Conservation (phyloP, 2,888 invertebrate genomes). For the Anaspis maculata region DNA sequence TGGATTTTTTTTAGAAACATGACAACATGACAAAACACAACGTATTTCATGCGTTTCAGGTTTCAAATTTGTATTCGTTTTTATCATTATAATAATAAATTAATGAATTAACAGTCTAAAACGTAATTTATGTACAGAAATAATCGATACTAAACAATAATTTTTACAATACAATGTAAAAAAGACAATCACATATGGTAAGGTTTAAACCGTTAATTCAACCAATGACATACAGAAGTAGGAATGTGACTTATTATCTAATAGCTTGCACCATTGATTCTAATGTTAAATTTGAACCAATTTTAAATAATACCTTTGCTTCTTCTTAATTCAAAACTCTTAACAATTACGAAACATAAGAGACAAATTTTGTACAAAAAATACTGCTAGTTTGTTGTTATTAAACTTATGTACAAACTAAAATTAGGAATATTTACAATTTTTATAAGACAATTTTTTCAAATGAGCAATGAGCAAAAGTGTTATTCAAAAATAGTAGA, state of each 20-base stretch:
- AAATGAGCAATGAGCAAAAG: slow-evolving; percentile 17
- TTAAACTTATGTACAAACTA: slow-evolving; percentile 21
- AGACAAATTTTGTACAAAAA: slow-evolving; percentile 32
- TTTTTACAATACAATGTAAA: too few relatives aligned
- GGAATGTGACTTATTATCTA: slow-evolving; percentile 33
- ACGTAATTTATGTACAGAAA: not conserved
- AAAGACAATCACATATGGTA: slow-evolving; percentile 10
- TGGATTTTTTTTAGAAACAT: slow-evolving; percentile 12
- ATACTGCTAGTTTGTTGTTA: slow-evolving; percentile 27
- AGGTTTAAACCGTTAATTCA: slow-evolving; percentile 21
- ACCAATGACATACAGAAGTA: slow-evolving; percentile 27
- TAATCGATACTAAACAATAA: slow-evolving; percentile 3
- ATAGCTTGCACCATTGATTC: slow-evolving; percentile 40
- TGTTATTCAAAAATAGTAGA: slow-evolving; percentile 21
- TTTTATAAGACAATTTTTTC: slow-evolving; percentile 16
- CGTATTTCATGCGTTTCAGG: slow-evolving; percentile 8
- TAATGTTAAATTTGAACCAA: slow-evolving; percentile 19
- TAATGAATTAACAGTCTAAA: slow-evolving; percentile 17
- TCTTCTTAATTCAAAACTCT: slow-evolving; percentile 13
- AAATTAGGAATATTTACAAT: slow-evolving; percentile 12
- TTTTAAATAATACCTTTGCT: slow-evolving; percentile 25
- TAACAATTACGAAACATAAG: slow-evolving; percentile 24
- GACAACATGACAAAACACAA: slow-evolving; percentile 9
- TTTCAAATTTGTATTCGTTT: slow-evolving; percentile 9
- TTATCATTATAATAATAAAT: slow-evolving; percentile 7